A percentile compares a stretch with the other conserved stretches of the same genome.
Evolutionary conservation across 2,113 vertebrate genomes (phyloP).

Genomic region (Nesoenas mayeri): DNA sequence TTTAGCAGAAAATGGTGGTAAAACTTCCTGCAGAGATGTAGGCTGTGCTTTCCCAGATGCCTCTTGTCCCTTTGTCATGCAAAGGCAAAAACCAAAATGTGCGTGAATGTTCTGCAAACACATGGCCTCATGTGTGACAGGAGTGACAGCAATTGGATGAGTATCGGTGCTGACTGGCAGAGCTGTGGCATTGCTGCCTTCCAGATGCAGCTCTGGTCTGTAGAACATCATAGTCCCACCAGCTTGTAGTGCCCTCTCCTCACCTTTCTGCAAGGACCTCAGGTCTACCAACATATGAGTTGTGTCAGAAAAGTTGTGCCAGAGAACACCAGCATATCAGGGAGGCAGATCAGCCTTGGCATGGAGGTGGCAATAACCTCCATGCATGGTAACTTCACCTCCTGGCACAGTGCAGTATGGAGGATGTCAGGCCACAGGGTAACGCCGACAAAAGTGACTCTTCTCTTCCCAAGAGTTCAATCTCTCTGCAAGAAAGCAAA

Average conservation of each 20-base stretch:
- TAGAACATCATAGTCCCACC: background rate
- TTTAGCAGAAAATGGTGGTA: background rate
- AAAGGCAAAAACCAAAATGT: background rate
- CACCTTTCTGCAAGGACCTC: background rate
- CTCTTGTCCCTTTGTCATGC: background rate
- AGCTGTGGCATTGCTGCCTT: background rate
- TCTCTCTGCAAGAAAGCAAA: background rate
- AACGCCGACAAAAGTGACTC: background rate
- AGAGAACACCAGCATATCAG: background rate
- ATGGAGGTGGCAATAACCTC: background rate
- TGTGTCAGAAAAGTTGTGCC: background rate
- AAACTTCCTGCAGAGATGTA: background rate
- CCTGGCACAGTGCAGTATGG: background rate
- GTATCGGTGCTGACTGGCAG: background rate
- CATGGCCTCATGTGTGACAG: fast-evolving
- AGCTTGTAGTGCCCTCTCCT: background rate
- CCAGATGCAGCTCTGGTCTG: background rate
- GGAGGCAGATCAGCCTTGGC: background rate
- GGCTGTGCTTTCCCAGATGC: background rate
- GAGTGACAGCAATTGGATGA: background rate
- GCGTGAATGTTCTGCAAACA: fast-evolving
- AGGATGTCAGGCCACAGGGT: background rate
- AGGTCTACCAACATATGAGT: fast-evolving
- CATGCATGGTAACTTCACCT: background rate
- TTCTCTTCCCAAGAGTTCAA: background rate